Evolutionary conservation across 2,797 vertebrate genomes (phyloP).

Genomic region (Smutsia gigantea): DNA sequence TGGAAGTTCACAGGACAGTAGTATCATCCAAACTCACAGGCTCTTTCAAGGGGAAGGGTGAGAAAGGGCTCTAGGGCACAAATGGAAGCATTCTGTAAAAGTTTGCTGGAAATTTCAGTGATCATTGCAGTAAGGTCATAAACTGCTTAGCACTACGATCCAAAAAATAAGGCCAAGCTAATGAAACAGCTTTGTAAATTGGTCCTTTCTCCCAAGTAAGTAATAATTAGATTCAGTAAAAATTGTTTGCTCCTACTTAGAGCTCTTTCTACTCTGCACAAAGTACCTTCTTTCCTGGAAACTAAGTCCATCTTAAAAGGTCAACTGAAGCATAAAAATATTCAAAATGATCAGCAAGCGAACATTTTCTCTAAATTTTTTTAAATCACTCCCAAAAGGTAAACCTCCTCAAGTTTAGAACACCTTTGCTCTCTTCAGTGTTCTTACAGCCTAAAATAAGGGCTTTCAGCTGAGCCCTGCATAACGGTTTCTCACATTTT

Average conservation of each 20-base stretch:
- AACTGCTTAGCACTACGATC: background rate
- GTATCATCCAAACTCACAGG: background rate
- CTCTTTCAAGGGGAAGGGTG: background rate
- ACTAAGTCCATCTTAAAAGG: background rate
- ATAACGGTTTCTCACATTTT: background rate
- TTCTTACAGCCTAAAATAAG: background rate
- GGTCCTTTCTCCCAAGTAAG: background rate
- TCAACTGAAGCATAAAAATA: background rate
- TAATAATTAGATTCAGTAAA: background rate
- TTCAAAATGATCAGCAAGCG: constrained; percentile 29
- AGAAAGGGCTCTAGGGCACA: background rate
- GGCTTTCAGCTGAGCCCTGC: background rate
- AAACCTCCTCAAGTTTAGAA: background rate
- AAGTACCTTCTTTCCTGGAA: background rate
- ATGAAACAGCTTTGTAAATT: background rate
- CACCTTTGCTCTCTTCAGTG: background rate
- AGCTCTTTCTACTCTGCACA: background rate
- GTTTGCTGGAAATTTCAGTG: background rate
- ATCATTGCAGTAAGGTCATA: background rate
- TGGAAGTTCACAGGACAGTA: background rate
- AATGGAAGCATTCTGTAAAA: background rate
- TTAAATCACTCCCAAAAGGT: background rate
- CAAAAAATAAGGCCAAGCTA: background rate
- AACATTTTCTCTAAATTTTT: background rate
- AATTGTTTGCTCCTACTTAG: background rate